Evolutionary conservation across 2,888 invertebrate genomes (phyloP), one percentile per base, ranked within the genome.

Genomic region (Luperina nickerlii): DNA sequence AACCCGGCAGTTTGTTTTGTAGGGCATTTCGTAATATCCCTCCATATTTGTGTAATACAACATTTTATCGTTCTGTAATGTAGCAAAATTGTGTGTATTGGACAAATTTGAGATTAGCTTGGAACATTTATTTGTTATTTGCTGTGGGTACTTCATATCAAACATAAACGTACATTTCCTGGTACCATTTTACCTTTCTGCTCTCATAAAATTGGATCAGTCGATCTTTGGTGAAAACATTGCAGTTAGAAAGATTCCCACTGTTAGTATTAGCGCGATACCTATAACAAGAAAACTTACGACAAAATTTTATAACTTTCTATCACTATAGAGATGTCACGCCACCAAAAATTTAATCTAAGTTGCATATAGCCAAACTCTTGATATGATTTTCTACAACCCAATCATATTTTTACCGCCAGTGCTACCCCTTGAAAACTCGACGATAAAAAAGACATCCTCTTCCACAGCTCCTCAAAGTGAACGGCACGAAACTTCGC

Each of bases 401-500:
- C 27, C 38, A 32, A 65, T 42, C 0, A 24, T 7, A 38, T 15
- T 45, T 48, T 45, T 5, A 32, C 69, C 24, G 24, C 51, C 15
- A 67, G 7, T 27, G n/a, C 2, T 13, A 48, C 42, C 8, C 15
- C 60, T 11, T 62, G 0, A 65, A 54, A 76, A 54, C 18, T 15
- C 0, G 1, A n/a, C n/a, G 2, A 73, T 24, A 2, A 27, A 24
- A 57, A 65, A 24, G 0, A 6, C 4, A 63, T 48, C 71, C 6
- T 71, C 77, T 83, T 76, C 42, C 27, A 54, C 94, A 98, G 98
- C 97, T 99, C 38, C 95, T 99, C 24, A 98, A 98, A 87, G 98
- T 98, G 81, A 96, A 98, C 90, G 94, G 97, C 42, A 95, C 97
- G 0, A 97, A 97, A 86, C 96, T 99, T 67, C 97, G 97, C 32